Base-by-base conservation (phyloP, 2,888 invertebrate species). In the Prosopocoilus inquinatus region DNA sequence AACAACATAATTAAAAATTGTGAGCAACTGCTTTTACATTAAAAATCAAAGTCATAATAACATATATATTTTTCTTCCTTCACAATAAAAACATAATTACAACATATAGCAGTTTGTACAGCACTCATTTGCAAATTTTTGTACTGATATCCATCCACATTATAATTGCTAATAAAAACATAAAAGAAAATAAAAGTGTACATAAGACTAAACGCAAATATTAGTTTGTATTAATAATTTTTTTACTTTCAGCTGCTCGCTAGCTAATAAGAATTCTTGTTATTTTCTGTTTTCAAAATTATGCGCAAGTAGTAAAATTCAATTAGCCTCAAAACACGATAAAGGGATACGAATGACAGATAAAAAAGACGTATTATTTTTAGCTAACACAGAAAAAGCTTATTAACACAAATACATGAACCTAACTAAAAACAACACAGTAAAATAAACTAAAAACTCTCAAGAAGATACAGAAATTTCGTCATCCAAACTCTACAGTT, bases 101-200 rank as follows among this genome's bases (percentile, higher is more conserved):
- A 12, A 15, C 15, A 12, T 43, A 41, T 13, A 47, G 33, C 12
- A 5, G 5, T 53, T 53, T 53, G 34, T 47, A 53, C 53, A 47
- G 47, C 53, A 39, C 38, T 7, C 33, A 53, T 33, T 53, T 47
- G 38, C 12, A 36, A 47, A n/a, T 47, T 33, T 53, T 53, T 53
- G 53, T 53, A 53, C 53, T 53, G 47, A 45, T 47, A 39, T 47
- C 47, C 28, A 3, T 4, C 20, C 20, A 28, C 7, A 28, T 2
- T 28, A 28, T 28, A 28, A 28, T 28, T 28, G 20, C 20, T 28
- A 28, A 28, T 28, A 28, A 28, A 28, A 28, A 28, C 20, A 28
- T 28, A 28, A 28, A 28, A 28, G 5, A 3, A 28, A 28, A 28
- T 28, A 28, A 20, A 20, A 20, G 20, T 20, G 20, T 20, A 3